phyloP scores from a whole-genome alignment of 2,113 vertebrate genomes.

The Sorex araneus region DNA sequence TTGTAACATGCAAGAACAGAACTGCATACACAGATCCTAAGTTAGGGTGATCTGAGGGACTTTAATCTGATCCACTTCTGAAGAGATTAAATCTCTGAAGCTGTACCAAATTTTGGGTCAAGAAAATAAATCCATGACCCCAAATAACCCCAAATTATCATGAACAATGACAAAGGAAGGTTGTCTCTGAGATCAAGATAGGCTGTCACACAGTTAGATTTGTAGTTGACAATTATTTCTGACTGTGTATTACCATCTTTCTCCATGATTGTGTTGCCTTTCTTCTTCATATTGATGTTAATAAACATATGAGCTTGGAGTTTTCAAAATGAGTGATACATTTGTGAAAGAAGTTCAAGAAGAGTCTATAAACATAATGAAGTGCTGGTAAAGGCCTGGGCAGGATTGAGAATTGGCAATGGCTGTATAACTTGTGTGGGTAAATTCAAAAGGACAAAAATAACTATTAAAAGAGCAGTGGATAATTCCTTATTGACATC shows the following conservation, averaged over 20 bases:
- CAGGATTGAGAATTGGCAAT: not conserved
- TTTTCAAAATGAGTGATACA: not conserved
- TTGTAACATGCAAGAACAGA: not conserved
- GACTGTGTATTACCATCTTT: no score
- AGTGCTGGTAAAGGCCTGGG: not conserved
- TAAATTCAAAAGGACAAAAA: conserved; percentile 31
- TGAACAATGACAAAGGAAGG: not conserved
- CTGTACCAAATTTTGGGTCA: not conserved
- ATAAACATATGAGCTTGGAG: not conserved
- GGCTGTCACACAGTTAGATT: no score
- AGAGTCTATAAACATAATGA: not conserved
- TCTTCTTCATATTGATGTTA: not conserved
- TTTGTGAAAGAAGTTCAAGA: not conserved
- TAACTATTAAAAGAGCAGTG: not conserved
- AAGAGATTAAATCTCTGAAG: not conserved
- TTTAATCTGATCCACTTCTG: not conserved
- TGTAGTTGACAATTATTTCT: not conserved
- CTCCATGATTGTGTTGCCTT: not conserved
- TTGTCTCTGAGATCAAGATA: not conserved
- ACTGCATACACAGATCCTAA: not conserved
- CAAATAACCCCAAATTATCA: no score
- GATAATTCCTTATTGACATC: conserved; percentile 13
- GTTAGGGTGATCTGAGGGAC: not conserved
- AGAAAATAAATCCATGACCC: not conserved
- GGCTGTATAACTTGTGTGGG: not conserved